Conservation (phyloP, 1,140 invertebrate genomes). For the Manduca sexta region DNA sequence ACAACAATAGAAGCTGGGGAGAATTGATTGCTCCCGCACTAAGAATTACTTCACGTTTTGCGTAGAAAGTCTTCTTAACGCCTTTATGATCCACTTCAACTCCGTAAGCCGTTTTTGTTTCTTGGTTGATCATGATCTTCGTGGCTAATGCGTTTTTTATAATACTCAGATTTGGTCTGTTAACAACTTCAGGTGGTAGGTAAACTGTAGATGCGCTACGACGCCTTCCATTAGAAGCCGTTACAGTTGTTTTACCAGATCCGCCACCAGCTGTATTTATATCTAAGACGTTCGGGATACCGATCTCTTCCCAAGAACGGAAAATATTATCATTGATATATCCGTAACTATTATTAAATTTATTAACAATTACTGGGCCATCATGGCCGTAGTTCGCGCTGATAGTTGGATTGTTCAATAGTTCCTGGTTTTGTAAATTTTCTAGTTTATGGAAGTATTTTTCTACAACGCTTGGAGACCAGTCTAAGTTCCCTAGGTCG, state of each 20-base stretch:
- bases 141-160: conserved; percentile 74
- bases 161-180: conserved; percentile 79
- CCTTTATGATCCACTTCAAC: conserved; percentile 38
- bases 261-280: conserved; percentile 46
- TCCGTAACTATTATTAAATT: conserved; percentile 26
- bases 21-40: conserved; percentile 68
- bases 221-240: conserved; percentile 68
- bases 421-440: conserved; percentile 26
- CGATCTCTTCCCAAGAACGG: conserved; percentile 38
- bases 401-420: conserved; percentile 20
- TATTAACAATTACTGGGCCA: conserved; percentile 31
- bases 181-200: conserved; percentile 51
- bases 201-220: conserved; percentile 75
- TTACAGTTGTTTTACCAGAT: conserved; percentile 39
- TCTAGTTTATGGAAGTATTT: conserved; percentile 32
- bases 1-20: conserved; percentile 56
- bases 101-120: conserved; percentile 20
- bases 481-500: conserved; percentile 73
- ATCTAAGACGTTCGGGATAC: conserved; percentile 31
- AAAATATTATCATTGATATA: conserved; percentile 43
- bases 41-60: conserved; percentile 63
- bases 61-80: background rate
- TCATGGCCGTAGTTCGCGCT: conserved; percentile 24
- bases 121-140: conserved; percentile 32
- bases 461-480: conserved; percentile 72